These are phyloP conservation scores for Hypothenemus hampei DNA, from an alignment of 1,140 invertebrate species.

Conservation along the genomic window DNA sequence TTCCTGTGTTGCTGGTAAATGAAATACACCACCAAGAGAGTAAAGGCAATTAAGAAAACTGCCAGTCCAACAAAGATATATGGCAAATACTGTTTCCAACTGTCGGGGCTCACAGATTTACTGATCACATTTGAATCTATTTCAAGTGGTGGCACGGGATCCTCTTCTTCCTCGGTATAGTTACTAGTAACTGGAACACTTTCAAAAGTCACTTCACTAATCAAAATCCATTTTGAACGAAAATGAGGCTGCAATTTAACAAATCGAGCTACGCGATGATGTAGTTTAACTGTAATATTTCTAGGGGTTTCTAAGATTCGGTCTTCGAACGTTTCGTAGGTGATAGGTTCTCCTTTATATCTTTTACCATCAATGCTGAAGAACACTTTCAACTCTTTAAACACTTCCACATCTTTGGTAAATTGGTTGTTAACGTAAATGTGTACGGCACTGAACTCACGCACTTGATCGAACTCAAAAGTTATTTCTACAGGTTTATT, in stretches of 20 bases:
- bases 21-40: conserved; percentile 35
- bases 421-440: conserved; percentile 81
- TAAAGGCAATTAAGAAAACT: conserved; percentile 38
- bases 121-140: conserved; percentile 38
- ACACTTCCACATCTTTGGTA: conserved; percentile 75
- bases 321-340: conserved; percentile 71
- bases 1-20: conserved; percentile 39
- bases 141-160: conserved; percentile 19
- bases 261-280: conserved; percentile 76
- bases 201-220: conserved; percentile 82
- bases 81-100: conserved; percentile 41
- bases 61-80: conserved; percentile 40
- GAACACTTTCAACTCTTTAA: conserved; percentile 69
- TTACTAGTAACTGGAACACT: conserved; percentile 50
- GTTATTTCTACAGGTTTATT: conserved; percentile 65
- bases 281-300: conserved; percentile 78
- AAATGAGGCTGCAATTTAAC: conserved; percentile 78
- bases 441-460: conserved; percentile 82
- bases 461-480: conserved; percentile 82
- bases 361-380: conserved; percentile 79
- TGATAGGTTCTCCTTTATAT: conserved; percentile 70
- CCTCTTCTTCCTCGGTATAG: conserved; percentile 40
- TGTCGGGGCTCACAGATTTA: conserved; percentile 33
- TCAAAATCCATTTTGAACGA: conserved; percentile 80
- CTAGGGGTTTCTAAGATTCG: conserved; percentile 75